Conservation (phyloP, 2,888 invertebrate species). For the Marasmarcha lunaedactyla region DNA sequence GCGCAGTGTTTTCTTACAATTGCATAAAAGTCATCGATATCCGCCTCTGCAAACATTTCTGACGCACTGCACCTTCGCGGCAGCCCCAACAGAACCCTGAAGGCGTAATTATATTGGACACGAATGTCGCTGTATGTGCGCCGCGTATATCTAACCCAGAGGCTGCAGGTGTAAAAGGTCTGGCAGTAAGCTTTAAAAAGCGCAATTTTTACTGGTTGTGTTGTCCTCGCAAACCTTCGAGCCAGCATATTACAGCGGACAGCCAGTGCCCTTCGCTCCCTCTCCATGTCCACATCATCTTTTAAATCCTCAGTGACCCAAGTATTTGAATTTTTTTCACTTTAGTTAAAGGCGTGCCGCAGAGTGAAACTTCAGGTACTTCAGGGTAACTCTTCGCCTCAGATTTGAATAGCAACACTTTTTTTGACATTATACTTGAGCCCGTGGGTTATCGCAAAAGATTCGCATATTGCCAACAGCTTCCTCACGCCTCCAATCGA, state of each 20-base stretch:
- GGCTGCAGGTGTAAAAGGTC: not conserved
- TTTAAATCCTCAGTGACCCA: slow-evolving; percentile 3
- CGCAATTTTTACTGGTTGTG: slow-evolving; percentile 1
- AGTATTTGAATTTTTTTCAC: not conserved
- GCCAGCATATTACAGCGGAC: slow-evolving; percentile 6
- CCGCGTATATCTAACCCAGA: slow-evolving; percentile 1
- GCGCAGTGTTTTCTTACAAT: not conserved
- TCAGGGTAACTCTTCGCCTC: not conserved
- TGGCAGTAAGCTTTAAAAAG: not conserved
- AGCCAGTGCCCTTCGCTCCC: slow-evolving; percentile 5
- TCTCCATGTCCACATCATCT: slow-evolving; percentile 5
- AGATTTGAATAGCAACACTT: not conserved
- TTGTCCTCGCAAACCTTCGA: slow-evolving; percentile 4
- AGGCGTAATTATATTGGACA: slow-evolving; percentile 1
- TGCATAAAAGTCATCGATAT: slow-evolving; percentile 3
- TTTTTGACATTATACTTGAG: slow-evolving; percentile 1
- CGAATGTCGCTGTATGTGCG: not conserved
- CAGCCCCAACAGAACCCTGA: slow-evolving; percentile 2
- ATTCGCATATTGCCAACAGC: not conserved
- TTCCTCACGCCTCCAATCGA: slow-evolving; percentile 1
- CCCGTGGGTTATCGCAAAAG: not conserved
- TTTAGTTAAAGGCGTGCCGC: not conserved
- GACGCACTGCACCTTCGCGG: slow-evolving; percentile 6
- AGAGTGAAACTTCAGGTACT: not conserved
- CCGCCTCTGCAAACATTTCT: slow-evolving; percentile 6